phyloP scores from a whole-genome alignment of 30 jellyfish, hydroid and myxozoan species.

The Aurelia sp. region DNA sequence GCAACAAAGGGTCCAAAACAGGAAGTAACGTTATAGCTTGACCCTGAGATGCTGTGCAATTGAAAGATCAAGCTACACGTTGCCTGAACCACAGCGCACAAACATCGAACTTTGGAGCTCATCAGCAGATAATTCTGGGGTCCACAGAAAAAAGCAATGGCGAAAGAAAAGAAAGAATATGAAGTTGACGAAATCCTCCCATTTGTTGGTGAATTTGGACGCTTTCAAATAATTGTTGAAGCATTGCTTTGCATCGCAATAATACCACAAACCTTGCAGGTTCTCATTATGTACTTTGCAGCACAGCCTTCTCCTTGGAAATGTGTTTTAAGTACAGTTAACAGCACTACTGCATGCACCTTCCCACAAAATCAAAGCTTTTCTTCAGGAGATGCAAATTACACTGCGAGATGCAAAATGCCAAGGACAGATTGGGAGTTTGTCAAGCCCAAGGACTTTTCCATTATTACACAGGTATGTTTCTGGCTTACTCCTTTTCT shows the following conservation, averaged over 20 bases:
- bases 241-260: conserved; percentile 58
- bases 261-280: conserved; percentile 71
- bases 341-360: conserved; percentile 67
- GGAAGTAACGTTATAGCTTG: too few relatives aligned
- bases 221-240: conserved; percentile 65
- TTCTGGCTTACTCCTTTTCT: too few relatives aligned
- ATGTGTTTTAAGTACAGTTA: conserved; percentile 41
- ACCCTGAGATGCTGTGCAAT: too few relatives aligned
- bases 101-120: too few relatives aligned
- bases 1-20: too few relatives aligned
- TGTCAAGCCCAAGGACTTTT: conserved; percentile 64
- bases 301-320: conserved; percentile 83
- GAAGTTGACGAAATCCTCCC: conserved; percentile 73
- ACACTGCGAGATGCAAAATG: conserved; percentile 65
- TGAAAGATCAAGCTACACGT: too few relatives aligned
- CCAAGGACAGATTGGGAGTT: conserved; percentile 80
- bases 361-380: conserved; percentile 41
- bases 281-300: conserved; percentile 82
- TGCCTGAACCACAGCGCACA: too few relatives aligned
- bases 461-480: conserved; percentile 82
- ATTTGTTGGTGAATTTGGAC: conserved; percentile 78
- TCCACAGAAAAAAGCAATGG: not conserved
- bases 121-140: not conserved
- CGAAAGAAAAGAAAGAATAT: conserved; percentile 15
- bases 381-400: conserved; percentile 5